Evolutionary conservation across 2,797 vertebrate genomes (phyloP).

Genomic region (Salmo trutta): DNA sequence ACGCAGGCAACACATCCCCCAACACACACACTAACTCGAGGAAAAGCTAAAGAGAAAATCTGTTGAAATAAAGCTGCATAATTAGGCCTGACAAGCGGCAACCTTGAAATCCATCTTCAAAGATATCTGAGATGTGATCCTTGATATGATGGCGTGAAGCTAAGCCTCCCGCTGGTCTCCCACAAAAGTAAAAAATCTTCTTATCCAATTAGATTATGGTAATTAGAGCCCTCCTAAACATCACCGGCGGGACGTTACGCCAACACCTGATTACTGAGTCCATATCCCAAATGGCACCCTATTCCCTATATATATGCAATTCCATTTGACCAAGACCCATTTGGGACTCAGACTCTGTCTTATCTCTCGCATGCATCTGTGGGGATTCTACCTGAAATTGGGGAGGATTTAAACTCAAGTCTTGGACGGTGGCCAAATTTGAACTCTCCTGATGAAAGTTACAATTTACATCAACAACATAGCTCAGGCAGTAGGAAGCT

Average conservation of each 20-base stretch:
- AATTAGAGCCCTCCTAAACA: background rate
- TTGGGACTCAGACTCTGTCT: background rate
- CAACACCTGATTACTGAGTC: background rate
- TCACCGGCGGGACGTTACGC: background rate
- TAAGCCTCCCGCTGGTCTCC: conserved; percentile 3
- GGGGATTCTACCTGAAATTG: background rate
- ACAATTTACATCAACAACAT: background rate
- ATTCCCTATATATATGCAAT: too few relatives aligned
- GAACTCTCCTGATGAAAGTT: background rate
- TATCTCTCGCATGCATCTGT: background rate
- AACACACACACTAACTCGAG: background rate
- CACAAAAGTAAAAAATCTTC: conserved; percentile 6
- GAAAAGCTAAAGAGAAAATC: too few relatives aligned
- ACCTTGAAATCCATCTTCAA: conserved; percentile 10
- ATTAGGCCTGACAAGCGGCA: background rate
- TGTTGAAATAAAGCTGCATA: background rate
- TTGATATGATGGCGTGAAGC: background rate
- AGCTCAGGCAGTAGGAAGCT: too few relatives aligned
- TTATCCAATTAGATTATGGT: conserved; percentile 13
- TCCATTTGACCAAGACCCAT: background rate
- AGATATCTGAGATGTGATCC: conserved; percentile 3
- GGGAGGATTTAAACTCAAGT: background rate
- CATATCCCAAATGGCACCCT: background rate
- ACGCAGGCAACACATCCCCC: background rate
- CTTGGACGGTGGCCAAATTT: background rate